These are phyloP conservation scores for Drosophila koepferae DNA, from an alignment of 2,888 invertebrate genomes.

Conservation along the genomic window DNA sequence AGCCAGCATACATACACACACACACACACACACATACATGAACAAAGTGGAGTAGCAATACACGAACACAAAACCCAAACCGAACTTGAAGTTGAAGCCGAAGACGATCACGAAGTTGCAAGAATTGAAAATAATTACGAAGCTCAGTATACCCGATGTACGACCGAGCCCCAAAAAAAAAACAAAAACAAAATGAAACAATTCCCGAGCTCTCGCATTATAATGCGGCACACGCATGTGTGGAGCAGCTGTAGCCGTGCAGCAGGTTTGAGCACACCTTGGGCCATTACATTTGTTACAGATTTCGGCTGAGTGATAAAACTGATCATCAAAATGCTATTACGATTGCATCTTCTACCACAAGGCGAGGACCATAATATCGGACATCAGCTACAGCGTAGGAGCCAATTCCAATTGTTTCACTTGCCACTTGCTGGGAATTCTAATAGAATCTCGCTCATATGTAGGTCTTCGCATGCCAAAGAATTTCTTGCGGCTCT, in stretches of 20 bases:
- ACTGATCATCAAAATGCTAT: conserved; percentile 71
- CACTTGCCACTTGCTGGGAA: conserved; percentile 55
- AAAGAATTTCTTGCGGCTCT: conserved; percentile 35
- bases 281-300: conserved; percentile 70
- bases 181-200: background rate
- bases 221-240: conserved; percentile 53
- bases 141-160: conserved; percentile 24
- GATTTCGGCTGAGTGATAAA: conserved; percentile 75
- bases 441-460: conserved; percentile 52
- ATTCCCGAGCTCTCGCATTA: conserved; percentile 35
- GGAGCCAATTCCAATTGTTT: conserved; percentile 33
- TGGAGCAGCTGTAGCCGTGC: conserved; percentile 41
- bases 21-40: conserved; percentile 23
- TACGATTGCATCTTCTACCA: conserved; percentile 56
- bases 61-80: conserved; percentile 26
- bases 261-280: conserved; percentile 59
- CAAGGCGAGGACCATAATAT: conserved; percentile 21
- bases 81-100: conserved; percentile 3
- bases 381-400: conserved; percentile 17
- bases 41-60: conserved; percentile 73
- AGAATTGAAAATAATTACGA: conserved; percentile 77
- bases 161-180: conserved; percentile 23
- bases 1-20: conserved; percentile 47
- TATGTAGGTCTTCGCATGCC: conserved; percentile 53
- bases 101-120: conserved; percentile 31